These are phyloP conservation scores for Lichenostomus cassidix DNA, from an alignment of 2,113 vertebrate species.

Conservation along the genomic window DNA sequence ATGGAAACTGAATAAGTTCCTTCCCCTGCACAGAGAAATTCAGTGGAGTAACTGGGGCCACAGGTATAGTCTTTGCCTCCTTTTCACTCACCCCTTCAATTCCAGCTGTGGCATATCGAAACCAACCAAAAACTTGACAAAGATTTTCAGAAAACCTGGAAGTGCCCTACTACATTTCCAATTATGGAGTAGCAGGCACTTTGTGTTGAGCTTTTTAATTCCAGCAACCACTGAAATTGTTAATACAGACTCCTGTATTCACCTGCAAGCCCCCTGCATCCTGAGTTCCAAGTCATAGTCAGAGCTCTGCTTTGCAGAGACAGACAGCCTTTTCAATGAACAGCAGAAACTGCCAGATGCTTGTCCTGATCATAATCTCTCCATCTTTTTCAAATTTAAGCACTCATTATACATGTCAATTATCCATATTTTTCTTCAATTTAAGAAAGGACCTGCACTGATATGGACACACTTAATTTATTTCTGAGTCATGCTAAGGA, in stretches of 20 bases:
- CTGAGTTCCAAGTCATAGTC: background rate
- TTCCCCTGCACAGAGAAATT: background rate
- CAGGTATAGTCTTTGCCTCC: background rate
- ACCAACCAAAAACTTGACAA: background rate
- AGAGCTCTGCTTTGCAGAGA: background rate
- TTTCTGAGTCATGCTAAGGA: background rate
- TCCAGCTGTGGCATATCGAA: background rate
- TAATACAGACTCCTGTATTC: background rate
- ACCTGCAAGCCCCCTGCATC: background rate
- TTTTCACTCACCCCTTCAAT: background rate
- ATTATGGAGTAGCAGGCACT: background rate
- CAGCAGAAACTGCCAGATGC: background rate
- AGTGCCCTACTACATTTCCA: background rate
- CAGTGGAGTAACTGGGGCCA: background rate
- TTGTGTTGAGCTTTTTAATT: background rate
- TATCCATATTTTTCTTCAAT: background rate
- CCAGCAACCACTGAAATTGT: background rate
- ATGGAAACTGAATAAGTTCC: background rate
- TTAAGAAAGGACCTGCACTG: background rate
- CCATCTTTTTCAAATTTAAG: background rate
- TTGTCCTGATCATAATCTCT: background rate
- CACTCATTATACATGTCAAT: background rate
- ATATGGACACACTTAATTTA: background rate
- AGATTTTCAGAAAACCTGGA: background rate
- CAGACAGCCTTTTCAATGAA: background rate